Base-by-base conservation (phyloP, 2,797 vertebrate species). In the Clarias laeviceps region DNA sequence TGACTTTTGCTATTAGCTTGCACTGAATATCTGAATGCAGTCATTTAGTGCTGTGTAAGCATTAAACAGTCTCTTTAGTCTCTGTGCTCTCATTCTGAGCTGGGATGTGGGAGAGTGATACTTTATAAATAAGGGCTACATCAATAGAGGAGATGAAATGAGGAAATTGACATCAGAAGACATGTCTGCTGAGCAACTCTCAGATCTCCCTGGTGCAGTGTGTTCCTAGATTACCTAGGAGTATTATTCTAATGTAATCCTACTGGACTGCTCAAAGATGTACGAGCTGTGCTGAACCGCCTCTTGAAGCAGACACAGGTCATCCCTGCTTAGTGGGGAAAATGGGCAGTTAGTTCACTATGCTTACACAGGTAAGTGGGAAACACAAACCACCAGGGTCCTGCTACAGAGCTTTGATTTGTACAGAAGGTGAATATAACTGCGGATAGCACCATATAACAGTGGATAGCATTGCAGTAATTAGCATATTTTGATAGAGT, bases 151-250 rank as follows among this genome's bases (percentile, higher is more conserved):
- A 66, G 59, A 80, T 69, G 61, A 24, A n/a, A 22, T 34, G 29
- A 62, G 12, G 14, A 80, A 45, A 62, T 29, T 80, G 62, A 81
- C 66, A 76, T 88, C 77, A 83, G n/a, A 56, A 29, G 50, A 76
- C 29, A 29, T 56, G n/a, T 7, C 50, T 27, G 1, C 50, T 32
- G 27, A 20, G 74, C 65, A 27, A 7, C 61, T 80, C 69, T 40
- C n/a, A 62, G 50, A 50, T 15, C 40, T 4, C n/a, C n/a, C 37
- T 79, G 32, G n/a, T 76, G 61, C n/a, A 82, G 74, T 65, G 34
- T 1, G 22, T 56, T 22, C 45, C 12, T 17, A 61, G 78, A 80
- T 88, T 79, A 74, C 68, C 34, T 59, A 74, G 62, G 59, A 82
- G 62, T 34, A 74, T n/a, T 76, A 8, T 40, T 73, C 40, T 37